phyloP scores from a whole-genome alignment of 1,140 invertebrate genomes.

The Nymphalis io region DNA sequence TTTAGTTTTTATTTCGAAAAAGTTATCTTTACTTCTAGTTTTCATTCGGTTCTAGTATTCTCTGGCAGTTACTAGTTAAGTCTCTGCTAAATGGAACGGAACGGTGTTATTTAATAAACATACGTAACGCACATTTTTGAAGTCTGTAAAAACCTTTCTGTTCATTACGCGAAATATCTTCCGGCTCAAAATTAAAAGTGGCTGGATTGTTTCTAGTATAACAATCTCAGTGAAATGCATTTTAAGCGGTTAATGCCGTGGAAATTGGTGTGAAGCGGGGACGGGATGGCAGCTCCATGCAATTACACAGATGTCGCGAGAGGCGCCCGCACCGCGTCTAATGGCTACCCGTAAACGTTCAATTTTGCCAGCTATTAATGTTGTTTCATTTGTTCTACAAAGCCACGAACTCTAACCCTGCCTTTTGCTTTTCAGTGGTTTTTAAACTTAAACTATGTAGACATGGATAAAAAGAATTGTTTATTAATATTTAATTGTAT shows the following conservation, averaged over 20 bases:
- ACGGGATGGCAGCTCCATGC: constrained; percentile 60
- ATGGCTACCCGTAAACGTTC: constrained; percentile 58
- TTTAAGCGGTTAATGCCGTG: constrained; percentile 69
- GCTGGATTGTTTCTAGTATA: constrained; percentile 58
- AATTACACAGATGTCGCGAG: constrained; percentile 70
- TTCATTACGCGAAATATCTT: constrained; percentile 37
- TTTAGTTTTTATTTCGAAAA: too few relatives aligned
- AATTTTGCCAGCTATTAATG: constrained; percentile 55
- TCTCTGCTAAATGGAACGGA: too few relatives aligned
- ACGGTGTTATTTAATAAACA: too few relatives aligned
- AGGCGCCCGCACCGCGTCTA: constrained; percentile 45
- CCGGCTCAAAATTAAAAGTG: constrained; percentile 54
- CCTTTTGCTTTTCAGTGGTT: constrained; percentile 7
- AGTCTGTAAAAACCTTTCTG: constrained; percentile 27
- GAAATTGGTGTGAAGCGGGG: constrained; percentile 67
- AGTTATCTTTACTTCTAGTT: too few relatives aligned
- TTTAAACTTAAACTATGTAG: not conserved
- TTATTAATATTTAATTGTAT: not conserved
- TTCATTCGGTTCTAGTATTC: too few relatives aligned
- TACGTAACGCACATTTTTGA: constrained; percentile 37
- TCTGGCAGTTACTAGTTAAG: too few relatives aligned
- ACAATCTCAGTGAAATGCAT: constrained; percentile 69
- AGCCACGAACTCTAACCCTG: constrained; percentile 19
- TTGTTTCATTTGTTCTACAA: constrained; percentile 43
- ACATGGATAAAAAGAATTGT: not conserved